Percentiles rank a stretch among this genome's conserved stretches.
Evolutionary conservation across 1,140 invertebrate species (phyloP).

Genomic region (Calliphora vicina): DNA sequence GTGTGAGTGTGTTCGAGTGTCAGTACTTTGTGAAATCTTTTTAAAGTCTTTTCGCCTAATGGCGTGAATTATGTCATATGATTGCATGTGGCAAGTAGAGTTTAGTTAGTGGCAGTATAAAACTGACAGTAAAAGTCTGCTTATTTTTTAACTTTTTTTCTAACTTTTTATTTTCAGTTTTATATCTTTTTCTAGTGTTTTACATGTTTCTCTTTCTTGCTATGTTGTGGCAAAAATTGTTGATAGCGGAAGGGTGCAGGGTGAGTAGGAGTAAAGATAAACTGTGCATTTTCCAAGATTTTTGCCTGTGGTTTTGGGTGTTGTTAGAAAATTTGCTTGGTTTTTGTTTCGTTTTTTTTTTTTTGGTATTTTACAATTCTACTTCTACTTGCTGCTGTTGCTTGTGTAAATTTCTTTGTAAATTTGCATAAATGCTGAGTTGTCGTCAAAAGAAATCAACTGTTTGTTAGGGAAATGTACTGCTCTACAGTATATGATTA

Average conservation of each 20-base stretch:
- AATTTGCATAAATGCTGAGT: conserved; percentile 34
- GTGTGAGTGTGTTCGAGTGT: neutral
- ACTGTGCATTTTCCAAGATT: neutral
- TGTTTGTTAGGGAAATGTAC: neutral
- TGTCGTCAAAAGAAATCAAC: conserved; percentile 16
- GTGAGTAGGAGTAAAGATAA: neutral
- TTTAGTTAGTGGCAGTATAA: conserved; percentile 15
- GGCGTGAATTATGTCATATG: conserved; percentile 32
- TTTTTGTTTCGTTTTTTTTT: neutral
- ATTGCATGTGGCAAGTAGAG: conserved; percentile 34
- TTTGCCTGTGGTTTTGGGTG: neutral
- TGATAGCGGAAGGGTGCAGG: neutral
- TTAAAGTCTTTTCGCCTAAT: conserved; percentile 30
- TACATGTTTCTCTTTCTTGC: neutral
- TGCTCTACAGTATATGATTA: neutral
- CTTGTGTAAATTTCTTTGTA: conserved; percentile 17
- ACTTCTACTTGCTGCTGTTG: neutral
- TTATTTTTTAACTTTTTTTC: neutral
- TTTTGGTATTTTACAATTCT: neutral
- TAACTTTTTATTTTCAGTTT: no score
- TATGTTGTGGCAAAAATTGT: no score
- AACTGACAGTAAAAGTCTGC: conserved; percentile 24
- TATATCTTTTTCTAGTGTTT: neutral
- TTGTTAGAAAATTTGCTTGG: neutral
- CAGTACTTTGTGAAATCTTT: neutral